Percentiles rank a stretch among this genome's conserved stretches.
Evolutionary conservation across 2,113 vertebrate genomes (phyloP).

Genomic region (Chlamydotis undulata): DNA sequence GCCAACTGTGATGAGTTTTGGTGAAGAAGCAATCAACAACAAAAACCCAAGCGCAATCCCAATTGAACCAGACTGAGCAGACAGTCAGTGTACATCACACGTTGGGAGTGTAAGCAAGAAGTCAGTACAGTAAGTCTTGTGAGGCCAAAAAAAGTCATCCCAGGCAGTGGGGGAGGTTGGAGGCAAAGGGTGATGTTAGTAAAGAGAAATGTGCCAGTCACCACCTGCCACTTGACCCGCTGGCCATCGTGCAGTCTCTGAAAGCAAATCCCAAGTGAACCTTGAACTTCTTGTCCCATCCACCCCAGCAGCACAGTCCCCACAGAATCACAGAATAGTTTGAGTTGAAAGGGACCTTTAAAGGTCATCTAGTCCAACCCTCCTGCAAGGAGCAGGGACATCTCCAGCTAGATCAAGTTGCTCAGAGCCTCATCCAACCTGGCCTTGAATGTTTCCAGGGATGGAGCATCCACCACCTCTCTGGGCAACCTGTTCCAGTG

Average conservation of each 20-base stretch:
- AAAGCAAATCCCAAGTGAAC: not conserved
- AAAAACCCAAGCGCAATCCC: not conserved
- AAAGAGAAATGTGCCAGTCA: not conserved
- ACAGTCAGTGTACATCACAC: not conserved
- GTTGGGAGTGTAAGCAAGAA: not conserved
- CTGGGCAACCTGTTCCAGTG: too few species aligned
- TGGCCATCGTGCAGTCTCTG: not conserved
- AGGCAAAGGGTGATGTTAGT: not conserved
- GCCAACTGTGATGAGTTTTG: not conserved
- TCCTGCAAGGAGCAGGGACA: too few species aligned
- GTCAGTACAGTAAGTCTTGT: not conserved
- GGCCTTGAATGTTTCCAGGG: too few species aligned
- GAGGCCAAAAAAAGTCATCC: not conserved
- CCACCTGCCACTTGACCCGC: rapidly evolving
- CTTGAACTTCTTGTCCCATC: not conserved
- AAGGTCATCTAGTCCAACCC: too few species aligned
- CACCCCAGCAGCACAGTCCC: not conserved
- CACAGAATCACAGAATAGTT: too few species aligned
- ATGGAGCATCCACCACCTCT: too few species aligned
- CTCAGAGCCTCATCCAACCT: too few species aligned
- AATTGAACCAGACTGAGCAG: not conserved
- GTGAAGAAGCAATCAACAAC: not conserved
- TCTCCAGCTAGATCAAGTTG: too few species aligned
- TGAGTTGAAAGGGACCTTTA: too few species aligned
- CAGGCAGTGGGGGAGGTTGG: not conserved